Base-by-base conservation (phyloP, 1,140 invertebrate species). In the Drosophila punjabiensis region DNA sequence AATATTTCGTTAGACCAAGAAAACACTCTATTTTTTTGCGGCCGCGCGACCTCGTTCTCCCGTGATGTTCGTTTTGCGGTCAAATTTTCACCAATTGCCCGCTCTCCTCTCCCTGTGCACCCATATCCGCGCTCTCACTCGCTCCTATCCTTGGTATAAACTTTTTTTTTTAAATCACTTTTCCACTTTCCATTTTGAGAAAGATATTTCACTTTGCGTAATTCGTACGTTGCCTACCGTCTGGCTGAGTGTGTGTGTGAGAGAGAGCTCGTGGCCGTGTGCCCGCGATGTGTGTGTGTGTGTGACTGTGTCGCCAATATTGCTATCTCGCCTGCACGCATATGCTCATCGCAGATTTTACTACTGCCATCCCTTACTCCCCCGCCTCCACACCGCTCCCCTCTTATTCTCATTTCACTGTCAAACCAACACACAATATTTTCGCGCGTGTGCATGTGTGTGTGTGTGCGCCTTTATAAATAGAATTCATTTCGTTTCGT, bases 161-260 rank as follows among this genome's bases (percentile, higher is more conserved):
- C 48, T 16, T 75, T 47, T 74, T 74, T 74, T 61, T 67, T 43
- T 28, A 4, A 32, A 30, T 79, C 85, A 77, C 86, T 82, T 89
- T 92, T 86, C 85, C 89, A 92, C 89, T 92, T 92, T 92, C 89
- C 89, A 83, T 92, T 92, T 92, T 90, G 74, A 83, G 90, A 76
- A 92, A 92, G 82, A 92, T 90, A 92, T 92, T 90, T 92, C 77
- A 92, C 89, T 92, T 92, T 92, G 90, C 89, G 90, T 92, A 92
- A 92, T 92, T 92, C 85, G 82, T 92, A 76, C 76, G 76, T 86
- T 85, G 75, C 68, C 59, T 75, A 65, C 69, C 79, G 45, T 70
- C 32, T 86, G 80, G 74, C 55, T 64, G 45, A 65, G 35, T 66
- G 43, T 75, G 35, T 70, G 59, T 60, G 48, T 70, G 45, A 70